These are phyloP conservation scores for Takifugu ocellatus DNA, from an alignment of 2,797 vertebrate species.

Conservation along the genomic window DNA sequence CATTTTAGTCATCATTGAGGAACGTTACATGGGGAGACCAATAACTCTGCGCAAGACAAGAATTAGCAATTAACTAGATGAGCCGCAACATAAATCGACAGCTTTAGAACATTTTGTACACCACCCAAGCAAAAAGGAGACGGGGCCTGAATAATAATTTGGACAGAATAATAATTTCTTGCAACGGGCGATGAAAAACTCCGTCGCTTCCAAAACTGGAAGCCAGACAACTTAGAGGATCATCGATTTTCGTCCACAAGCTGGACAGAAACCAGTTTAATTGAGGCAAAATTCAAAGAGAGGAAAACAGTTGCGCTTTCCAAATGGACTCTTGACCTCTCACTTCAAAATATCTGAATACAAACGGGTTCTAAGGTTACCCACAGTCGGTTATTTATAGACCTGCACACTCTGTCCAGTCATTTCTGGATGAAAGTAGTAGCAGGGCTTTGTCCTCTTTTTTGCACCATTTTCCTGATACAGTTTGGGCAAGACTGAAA, in stretches of 20 bases:
- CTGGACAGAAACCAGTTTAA: neutral
- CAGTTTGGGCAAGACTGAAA: no score
- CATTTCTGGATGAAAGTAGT: neutral
- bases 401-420: neutral
- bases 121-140: slow-evolving; percentile 13
- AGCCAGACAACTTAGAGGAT: neutral
- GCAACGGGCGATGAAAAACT: neutral
- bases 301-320: neutral
- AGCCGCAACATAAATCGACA: slow-evolving; percentile 39
- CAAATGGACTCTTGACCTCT: neutral
- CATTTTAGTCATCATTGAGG: slow-evolving; percentile 46
- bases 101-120: slow-evolving; percentile 21
- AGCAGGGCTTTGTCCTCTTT: neutral
- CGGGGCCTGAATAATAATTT: slow-evolving; percentile 11
- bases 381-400: neutral
- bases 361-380: neutral
- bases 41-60: slow-evolving; percentile 30
- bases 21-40: slow-evolving; percentile 37
- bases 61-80: slow-evolving; percentile 40
- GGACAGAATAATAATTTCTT: slow-evolving; percentile 5
- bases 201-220: neutral
- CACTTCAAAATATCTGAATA: neutral
- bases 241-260: neutral
- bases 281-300: neutral
- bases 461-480: no score